Evolutionary conservation across 2,113 vertebrate species (phyloP), one percentile per base, ranked within the genome.

Genomic region (Tragelaphus scriptus): DNA sequence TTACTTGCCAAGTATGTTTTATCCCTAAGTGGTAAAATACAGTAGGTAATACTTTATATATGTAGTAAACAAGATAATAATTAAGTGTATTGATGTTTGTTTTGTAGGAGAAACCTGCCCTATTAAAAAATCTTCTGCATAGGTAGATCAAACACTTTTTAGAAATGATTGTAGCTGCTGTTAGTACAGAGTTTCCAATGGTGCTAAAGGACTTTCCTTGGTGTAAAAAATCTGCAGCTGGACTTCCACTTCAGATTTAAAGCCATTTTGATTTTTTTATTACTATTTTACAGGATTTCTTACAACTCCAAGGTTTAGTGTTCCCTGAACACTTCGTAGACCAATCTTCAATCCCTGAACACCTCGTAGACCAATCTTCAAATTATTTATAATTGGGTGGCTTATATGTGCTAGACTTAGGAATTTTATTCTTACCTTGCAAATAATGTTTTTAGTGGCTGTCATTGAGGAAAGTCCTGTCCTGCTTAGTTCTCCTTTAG

Each of bases 401-500:
- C 65, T 96, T 19, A n/a, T 55, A 49, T 2, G 17, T 44, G 6
- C 40, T 91, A 75, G 49, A 77, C 44, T 88, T 86, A 85, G 16
- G 49, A 93, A 44, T 90, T 97, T 91, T 77, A 77, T 96, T 90
- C 44, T 91, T 84, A 88, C 8, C 80, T 91, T 96, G 16, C n/a
- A 96, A 90, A 65, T 51, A 88, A 65, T 51, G 32, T 88, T 95
- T 13, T 93, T 81, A 88, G 44, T 96, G 53, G 26, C 93, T 97
- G 21, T 96, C 91, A 61, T 56, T 97, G 63, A 90, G 97, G 55
- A 85, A 96, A 95, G 86, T 90, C 30, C 61, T 95, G 1, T 56
- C 26, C 80, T 96, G 44, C 85, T 95, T 97, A 95, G 53, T 90
- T 95, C 36, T 95, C 95, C 93, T 97, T 98, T 97, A 97, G 77